Conservation (phyloP, 2,113 vertebrate species). For the Mormyrus lacerda region DNA sequence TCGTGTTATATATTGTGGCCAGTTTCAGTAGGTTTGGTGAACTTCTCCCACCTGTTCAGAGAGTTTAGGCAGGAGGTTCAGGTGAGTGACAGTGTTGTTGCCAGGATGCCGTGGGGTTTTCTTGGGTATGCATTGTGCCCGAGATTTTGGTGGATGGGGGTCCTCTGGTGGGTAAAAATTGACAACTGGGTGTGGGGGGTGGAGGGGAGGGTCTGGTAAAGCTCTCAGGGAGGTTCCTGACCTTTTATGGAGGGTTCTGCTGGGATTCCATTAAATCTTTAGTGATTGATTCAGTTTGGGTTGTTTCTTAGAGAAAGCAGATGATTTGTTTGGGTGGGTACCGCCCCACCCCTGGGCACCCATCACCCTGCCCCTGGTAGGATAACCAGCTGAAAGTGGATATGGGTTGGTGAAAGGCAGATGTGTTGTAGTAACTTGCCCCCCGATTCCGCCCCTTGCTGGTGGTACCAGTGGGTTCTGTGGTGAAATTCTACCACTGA, state of each 20-base stretch:
- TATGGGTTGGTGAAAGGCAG: neutral
- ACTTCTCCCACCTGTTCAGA: neutral
- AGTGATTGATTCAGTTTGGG: neutral
- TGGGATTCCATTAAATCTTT: neutral
- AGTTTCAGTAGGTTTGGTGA: neutral
- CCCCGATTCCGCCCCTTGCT: neutral
- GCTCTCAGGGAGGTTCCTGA: neutral
- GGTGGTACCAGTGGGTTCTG: neutral
- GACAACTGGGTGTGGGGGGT: neutral
- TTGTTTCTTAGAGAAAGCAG: neutral
- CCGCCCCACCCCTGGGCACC: neutral
- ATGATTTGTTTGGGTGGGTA: neutral
- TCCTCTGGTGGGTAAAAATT: neutral
- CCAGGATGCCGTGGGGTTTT: neutral
- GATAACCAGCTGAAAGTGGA: neutral
- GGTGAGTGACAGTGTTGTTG: neutral
- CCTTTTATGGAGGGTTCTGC: neutral
- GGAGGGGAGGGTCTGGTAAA: neutral
- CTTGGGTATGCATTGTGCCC: neutral
- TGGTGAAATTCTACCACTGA: neutral
- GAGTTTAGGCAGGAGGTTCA: neutral
- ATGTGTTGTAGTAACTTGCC: neutral
- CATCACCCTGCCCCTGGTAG: neutral
- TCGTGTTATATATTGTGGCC: neutral
- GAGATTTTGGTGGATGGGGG: neutral